These are phyloP conservation scores for Ranitomeya imitator DNA, from an alignment of 2,113 vertebrate genomes.

Conservation along the genomic window DNA sequence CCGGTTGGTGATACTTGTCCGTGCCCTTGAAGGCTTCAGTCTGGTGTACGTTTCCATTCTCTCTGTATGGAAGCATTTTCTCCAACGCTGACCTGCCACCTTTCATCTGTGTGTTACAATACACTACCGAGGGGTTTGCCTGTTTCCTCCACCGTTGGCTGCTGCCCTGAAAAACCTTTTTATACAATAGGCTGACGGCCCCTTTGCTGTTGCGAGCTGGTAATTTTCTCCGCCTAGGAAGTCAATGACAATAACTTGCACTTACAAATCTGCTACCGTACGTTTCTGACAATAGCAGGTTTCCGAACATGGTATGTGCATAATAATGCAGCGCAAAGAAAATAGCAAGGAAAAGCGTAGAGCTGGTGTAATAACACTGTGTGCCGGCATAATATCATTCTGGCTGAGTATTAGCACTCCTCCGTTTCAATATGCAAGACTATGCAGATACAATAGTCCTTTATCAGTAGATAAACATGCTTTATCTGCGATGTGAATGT, in stretches of 20 bases:
- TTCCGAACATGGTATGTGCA: background rate
- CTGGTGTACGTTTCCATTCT: constrained; percentile 3
- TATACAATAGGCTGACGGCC: constrained; percentile 11
- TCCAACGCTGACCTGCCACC: constrained; percentile 15
- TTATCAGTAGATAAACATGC: background rate
- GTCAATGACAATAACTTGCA: constrained; percentile 1
- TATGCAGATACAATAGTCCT: constrained; percentile 1
- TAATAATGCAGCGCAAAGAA: background rate
- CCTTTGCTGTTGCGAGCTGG: constrained; percentile 1
- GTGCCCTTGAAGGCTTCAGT: background rate
- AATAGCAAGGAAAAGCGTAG: background rate
- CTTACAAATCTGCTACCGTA: background rate
- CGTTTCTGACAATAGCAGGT: background rate
- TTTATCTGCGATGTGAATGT: background rate
- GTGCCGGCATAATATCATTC: background rate
- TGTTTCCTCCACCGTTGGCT: background rate
- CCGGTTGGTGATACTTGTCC: background rate
- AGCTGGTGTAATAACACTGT: constrained; percentile 3
- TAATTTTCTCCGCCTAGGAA: constrained; percentile 19
- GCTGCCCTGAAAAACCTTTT: background rate
- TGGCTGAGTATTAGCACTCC: background rate
- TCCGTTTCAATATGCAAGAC: background rate
- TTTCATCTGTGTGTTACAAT: background rate
- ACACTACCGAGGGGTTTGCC: background rate
- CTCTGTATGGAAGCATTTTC: constrained; percentile 10